Evolutionary conservation across 2,113 vertebrate genomes (phyloP).

Genomic region (Crypturellus undulatus): DNA sequence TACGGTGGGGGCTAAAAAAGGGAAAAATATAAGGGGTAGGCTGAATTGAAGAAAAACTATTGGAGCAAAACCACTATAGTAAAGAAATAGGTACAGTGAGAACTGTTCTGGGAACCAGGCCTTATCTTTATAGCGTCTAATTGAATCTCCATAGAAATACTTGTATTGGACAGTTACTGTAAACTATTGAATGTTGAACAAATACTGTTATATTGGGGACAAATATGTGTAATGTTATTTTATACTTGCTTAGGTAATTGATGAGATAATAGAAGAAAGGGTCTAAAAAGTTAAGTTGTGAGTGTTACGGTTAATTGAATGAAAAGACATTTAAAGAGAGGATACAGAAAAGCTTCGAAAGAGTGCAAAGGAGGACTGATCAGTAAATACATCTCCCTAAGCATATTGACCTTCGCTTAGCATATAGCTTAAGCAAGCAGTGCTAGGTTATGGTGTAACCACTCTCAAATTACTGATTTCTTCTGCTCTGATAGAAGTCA

Average conservation of each 20-base stretch:
- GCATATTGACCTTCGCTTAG: not conserved
- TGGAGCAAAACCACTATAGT: not conserved
- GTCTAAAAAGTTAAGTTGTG: not conserved
- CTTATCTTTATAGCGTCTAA: not conserved
- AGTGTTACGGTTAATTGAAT: not conserved
- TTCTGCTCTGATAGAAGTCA: not conserved
- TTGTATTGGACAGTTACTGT: not conserved
- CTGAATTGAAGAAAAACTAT: not conserved
- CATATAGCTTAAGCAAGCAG: not conserved
- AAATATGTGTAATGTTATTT: not conserved
- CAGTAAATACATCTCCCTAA: not conserved
- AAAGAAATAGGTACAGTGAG: not conserved
- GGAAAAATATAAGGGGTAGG: not conserved
- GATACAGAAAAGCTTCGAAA: not conserved
- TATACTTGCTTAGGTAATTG: not conserved
- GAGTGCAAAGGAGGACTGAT: not conserved
- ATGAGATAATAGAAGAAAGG: not conserved
- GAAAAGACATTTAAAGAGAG: not conserved
- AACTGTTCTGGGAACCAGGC: accelerated
- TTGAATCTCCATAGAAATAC: not conserved
- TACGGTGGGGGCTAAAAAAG: too few species aligned
- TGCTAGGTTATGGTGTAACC: not conserved
- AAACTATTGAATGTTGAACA: not conserved
- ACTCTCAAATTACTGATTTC: not conserved
- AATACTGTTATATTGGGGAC: not conserved